Evolutionary conservation across 2,113 vertebrate genomes (phyloP), one percentile per base, ranked within the genome.

Genomic region (Larimichthys polyactis): DNA sequence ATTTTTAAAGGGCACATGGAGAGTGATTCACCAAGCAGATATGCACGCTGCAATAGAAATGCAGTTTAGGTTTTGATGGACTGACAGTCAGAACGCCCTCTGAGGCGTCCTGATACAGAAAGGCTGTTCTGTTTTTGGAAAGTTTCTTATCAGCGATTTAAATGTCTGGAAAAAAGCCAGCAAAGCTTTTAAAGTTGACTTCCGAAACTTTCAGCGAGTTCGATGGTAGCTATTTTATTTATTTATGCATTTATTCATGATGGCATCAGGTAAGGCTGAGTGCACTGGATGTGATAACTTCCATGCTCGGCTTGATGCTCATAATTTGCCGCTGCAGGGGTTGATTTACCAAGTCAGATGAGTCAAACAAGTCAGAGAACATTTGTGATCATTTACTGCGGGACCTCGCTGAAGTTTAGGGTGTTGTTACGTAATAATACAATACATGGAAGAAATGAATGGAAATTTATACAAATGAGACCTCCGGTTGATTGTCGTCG

Each of bases 281-380:
- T 43, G 11, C 27, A 17, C 10, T 51, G 24, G 36, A 24, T 65
- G 19, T 22, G 48, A 68, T 60, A 63, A 29, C 49, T 19, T 48
- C 40, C 51, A 17, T 2, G n/a, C 60, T 51, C 6, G 54, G 68
- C 27, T 51, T 44, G 43, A 76, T 52, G 66, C 40, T 15, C 29
- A 43, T 36, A 49, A 76, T 68, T 22, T 54, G 3, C 62, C 69
- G 11, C 72, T 2, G 55, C 22, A 27, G 67, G 67, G 14, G 16
- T 22, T 58, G 48, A 71, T 72, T 68, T 68, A 67, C 54, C 68
- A 32, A 82, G 66, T 71, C 71, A 48, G 65, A 79, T 40, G 27
- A 66, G 51, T 40, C 7, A 27, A 44, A 29, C 11, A n/a, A 36
- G 22, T 66, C 52, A 22, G 66, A 17, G 29, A 36, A 15, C 29